Percentiles rank a stretch among this genome's conserved stretches.
These are phyloP conservation scores for Elysia chlorotica DNA, from an alignment of 1,140 invertebrate genomes.

Conservation along the genomic window DNA sequence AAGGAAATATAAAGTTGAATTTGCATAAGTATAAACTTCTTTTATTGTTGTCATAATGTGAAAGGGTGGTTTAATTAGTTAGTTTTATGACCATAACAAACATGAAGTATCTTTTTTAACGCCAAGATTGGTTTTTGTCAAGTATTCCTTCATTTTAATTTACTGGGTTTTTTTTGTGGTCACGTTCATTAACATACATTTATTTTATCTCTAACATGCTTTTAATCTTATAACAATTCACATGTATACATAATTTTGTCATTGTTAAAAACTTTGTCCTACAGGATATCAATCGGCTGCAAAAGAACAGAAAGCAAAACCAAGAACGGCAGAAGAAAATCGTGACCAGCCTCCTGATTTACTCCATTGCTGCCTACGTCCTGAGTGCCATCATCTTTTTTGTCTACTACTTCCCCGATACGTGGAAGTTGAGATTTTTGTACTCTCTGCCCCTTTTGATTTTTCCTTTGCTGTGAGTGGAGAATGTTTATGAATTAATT, in stretches of 20 bases:
- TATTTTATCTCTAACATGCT: too few relatives aligned
- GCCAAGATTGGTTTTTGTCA: too few relatives aligned
- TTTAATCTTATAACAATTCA: not conserved
- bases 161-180: too few relatives aligned
- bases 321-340: constrained; percentile 79
- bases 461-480: constrained; percentile 82
- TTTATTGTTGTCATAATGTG: too few relatives aligned
- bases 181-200: too few relatives aligned
- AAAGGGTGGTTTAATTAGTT: too few relatives aligned
- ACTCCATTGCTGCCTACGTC: constrained; percentile 80
- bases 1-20: too few relatives aligned
- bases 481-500: too few relatives aligned
- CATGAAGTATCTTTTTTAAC: too few relatives aligned
- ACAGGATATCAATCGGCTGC: constrained; percentile 78
- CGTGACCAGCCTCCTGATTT: constrained; percentile 78
- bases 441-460: constrained; percentile 76
- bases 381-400: constrained; percentile 77
- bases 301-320: constrained; percentile 78
- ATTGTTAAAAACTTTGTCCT: constrained; percentile 35
- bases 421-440: constrained; percentile 72
- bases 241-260: not conserved
- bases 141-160: too few relatives aligned
- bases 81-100: too few relatives aligned
- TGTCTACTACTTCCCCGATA: constrained; percentile 76
- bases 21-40: too few relatives aligned